phyloP scores from a whole-genome alignment of 2,113 vertebrate genomes.

The Antidorcas marsupialis region DNA sequence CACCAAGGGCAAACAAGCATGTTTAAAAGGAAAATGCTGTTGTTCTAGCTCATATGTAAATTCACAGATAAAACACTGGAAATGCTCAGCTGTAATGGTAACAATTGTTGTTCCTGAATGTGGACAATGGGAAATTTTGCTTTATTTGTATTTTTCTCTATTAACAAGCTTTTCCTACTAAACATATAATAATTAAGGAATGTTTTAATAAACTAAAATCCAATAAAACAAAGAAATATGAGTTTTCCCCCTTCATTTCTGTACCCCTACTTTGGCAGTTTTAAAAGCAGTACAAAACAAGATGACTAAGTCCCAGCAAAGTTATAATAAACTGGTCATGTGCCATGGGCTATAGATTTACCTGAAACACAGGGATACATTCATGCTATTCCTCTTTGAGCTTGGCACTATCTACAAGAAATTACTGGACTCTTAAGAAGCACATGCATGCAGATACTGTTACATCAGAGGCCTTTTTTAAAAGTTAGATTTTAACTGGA shows the following conservation, averaged over 20 bases:
- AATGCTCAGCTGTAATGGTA: neutral
- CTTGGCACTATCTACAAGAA: neutral
- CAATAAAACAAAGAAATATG: neutral
- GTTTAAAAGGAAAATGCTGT: neutral
- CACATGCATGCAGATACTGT: conserved; percentile 10
- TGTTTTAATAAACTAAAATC: neutral
- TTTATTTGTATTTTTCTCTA: neutral
- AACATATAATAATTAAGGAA: neutral
- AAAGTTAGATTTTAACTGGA: conserved; percentile 44
- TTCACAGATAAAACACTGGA: conserved; percentile 2
- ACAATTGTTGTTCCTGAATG: neutral
- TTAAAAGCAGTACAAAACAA: neutral
- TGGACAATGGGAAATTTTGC: neutral
- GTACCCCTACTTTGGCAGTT: neutral
- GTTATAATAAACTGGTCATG: neutral
- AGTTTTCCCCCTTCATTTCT: neutral
- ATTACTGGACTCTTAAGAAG: neutral
- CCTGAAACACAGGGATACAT: conserved; percentile 29
- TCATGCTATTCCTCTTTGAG: neutral
- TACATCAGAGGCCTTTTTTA: conserved; percentile 27
- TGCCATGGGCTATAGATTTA: conserved; percentile 3
- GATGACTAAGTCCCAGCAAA: neutral
- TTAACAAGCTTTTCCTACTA: neutral
- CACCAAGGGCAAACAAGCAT: neutral
- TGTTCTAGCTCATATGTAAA: neutral